These are phyloP conservation scores for Serinus canaria DNA, from an alignment of 2,113 vertebrate species.

Conservation along the genomic window DNA sequence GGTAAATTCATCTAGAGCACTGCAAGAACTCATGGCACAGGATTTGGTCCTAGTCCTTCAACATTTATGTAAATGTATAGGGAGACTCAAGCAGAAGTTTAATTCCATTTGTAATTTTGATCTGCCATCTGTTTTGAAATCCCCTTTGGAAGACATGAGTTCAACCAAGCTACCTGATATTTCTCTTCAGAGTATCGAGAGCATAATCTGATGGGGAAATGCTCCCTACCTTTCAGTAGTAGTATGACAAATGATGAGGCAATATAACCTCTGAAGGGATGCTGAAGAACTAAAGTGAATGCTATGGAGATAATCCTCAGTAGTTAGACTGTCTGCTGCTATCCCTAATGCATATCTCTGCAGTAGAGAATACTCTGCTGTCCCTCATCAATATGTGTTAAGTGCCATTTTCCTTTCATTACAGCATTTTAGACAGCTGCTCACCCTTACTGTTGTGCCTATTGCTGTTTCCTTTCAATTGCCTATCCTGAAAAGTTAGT, in stretches of 20 bases:
- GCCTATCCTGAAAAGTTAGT: not conserved
- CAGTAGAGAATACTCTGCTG: not conserved
- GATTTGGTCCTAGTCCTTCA: not conserved
- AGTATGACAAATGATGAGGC: not conserved
- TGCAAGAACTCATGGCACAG: not conserved
- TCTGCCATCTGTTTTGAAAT: not conserved
- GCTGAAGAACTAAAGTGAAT: not conserved
- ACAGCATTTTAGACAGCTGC: not conserved
- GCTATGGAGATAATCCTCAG: not conserved
- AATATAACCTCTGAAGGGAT: not conserved
- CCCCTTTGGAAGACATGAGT: not conserved
- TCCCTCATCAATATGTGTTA: not conserved
- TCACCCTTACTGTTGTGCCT: not conserved
- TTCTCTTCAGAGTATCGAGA: not conserved
- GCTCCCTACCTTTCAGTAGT: not conserved
- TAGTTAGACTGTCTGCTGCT: not conserved
- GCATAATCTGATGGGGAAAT: not conserved
- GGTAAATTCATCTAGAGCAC: not conserved
- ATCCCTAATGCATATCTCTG: not conserved
- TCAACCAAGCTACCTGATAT: not conserved
- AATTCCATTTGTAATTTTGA: not conserved
- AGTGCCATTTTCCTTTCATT: conserved; percentile 1
- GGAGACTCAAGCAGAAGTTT: not conserved
- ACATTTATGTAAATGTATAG: not conserved
- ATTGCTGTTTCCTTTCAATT: not conserved